phyloP scores from a whole-genome alignment of 2,113 vertebrate species.

The Lasiurus borealis region DNA sequence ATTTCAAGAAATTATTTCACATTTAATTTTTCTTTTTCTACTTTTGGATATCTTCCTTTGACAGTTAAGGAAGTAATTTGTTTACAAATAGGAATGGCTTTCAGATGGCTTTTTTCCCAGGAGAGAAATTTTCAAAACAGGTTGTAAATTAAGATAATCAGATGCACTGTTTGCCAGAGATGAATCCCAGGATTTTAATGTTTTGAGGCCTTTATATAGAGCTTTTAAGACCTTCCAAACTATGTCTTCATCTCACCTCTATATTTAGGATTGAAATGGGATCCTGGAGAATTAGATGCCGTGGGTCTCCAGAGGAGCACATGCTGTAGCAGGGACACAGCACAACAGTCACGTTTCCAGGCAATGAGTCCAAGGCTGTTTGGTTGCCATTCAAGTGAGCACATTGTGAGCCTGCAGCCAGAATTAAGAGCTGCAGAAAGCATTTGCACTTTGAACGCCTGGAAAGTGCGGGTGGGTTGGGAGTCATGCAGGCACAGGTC shows the following conservation, averaged over 20 bases:
- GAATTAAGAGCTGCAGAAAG: background rate
- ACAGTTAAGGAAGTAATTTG: conserved; percentile 57
- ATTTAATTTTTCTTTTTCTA: conserved; percentile 36
- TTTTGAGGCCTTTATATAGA: background rate
- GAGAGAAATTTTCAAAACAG: conserved; percentile 25
- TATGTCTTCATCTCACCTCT: conserved; percentile 41
- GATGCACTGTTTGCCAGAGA: background rate
- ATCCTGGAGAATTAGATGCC: conserved; percentile 29
- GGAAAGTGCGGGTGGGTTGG: background rate
- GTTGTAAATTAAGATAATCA: conserved; percentile 57
- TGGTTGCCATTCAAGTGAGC: conserved; percentile 10
- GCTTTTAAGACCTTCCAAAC: conserved; percentile 21
- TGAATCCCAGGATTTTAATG: conserved; percentile 6
- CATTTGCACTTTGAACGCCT: background rate
- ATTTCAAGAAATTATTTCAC: conserved; percentile 34
- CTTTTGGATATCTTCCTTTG: background rate
- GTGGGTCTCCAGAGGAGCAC: background rate
- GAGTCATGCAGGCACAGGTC: background rate
- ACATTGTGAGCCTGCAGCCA: background rate
- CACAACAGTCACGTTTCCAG: background rate
- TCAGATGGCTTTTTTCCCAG: conserved; percentile 48
- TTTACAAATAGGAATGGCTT: conserved; percentile 56
- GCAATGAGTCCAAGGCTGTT: background rate
- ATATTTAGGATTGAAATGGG: conserved; percentile 62
- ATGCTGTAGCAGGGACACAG: background rate